Evolutionary conservation across 2,113 vertebrate species (phyloP), one percentile per base, ranked within the genome.

Genomic region (Tachuris rubrigastra): DNA sequence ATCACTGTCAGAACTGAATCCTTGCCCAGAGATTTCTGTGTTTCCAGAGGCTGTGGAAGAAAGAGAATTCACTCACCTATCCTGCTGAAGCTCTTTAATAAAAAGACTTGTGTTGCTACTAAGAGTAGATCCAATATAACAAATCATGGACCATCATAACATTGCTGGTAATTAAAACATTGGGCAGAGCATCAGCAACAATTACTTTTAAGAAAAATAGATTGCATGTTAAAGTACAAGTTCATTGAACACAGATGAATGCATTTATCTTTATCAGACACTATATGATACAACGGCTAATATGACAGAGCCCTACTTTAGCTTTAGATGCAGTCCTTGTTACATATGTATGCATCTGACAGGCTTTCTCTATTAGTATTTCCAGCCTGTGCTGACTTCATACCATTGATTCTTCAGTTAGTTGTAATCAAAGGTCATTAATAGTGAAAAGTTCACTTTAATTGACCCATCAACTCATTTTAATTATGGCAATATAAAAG

Each of bases 381-480:
- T 88, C 21, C 23, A 91, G 39, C 30, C 41, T 76, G 27, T 65
- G n/a, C 84, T 85, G 50, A 50, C 50, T 87, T 92, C 59, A 55
- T 68, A 42, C 21, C 31, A 89, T 89, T 83, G 88, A 90, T 95
- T 97, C 87, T 75, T 81, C 75, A 30, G 39, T 82, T 85, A 72
- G 28, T 33, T 75, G 31, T 75, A 74, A 93, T 93, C 59, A 93
- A 88, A 89, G 72, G 56, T 88, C 59, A 92, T 95, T 95, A 87
- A 85, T 92, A 95, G 78, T 77, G 71, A 97, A 86, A 96, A 88
- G 52, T 94, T 89, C 60, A 74, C 49, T 89, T 91, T 93, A 85
- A 90, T 90, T 96, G 82, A 88, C 90, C 72, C 37, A 75, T 72
- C 0, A 3, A 81, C 30, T 95, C 44, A 41, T 90, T 96, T 96